These are phyloP conservation scores for Tryphoninae sp. DNA, from an alignment of 2,888 invertebrate genomes.

Conservation along the genomic window DNA sequence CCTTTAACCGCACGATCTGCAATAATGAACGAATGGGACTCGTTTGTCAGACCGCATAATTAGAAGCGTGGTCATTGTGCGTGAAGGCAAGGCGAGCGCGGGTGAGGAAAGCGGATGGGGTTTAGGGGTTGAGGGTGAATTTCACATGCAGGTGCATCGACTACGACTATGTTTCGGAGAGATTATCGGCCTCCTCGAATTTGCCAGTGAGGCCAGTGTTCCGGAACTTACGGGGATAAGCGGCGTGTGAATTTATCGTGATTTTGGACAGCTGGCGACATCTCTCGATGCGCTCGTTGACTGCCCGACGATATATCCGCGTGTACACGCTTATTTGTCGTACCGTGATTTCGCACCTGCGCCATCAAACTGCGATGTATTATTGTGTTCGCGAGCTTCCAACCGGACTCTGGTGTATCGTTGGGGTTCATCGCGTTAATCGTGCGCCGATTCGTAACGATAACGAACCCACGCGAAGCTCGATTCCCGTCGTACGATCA, in stretches of 20 bases:
- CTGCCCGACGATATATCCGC: too few relatives aligned
- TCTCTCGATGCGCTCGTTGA: too few relatives aligned
- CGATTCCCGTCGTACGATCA: neutral
- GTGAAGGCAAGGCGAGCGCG: conserved; percentile 45
- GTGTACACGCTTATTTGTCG: conserved; percentile 20
- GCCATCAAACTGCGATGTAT: conserved; percentile 11
- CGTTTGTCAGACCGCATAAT: conserved; percentile 51
- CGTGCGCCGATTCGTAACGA: too few relatives aligned
- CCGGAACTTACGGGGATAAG: conserved; percentile 50
- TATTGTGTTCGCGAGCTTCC: conserved; percentile 41
- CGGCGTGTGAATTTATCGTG: conserved; percentile 67
- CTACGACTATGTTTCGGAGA: conserved; percentile 28
- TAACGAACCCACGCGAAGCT: too few relatives aligned
- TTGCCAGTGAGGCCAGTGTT: conserved; percentile 7
- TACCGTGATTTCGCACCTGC: conserved; percentile 73
- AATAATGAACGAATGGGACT: conserved; percentile 24
- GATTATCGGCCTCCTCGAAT: conserved; percentile 32
- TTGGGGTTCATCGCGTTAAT: too few relatives aligned
- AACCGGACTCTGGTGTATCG: conserved; percentile 22
- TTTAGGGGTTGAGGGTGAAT: conserved; percentile 1
- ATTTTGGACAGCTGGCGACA: conserved; percentile 70
- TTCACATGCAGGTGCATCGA: conserved; percentile 44
- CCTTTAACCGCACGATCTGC: conserved; percentile 23
- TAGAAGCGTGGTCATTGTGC: conserved; percentile 55
- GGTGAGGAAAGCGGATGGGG: conserved; percentile 20